phyloP scores from a whole-genome alignment of 2,888 invertebrate species.

The Trachelus iudaicus region DNA sequence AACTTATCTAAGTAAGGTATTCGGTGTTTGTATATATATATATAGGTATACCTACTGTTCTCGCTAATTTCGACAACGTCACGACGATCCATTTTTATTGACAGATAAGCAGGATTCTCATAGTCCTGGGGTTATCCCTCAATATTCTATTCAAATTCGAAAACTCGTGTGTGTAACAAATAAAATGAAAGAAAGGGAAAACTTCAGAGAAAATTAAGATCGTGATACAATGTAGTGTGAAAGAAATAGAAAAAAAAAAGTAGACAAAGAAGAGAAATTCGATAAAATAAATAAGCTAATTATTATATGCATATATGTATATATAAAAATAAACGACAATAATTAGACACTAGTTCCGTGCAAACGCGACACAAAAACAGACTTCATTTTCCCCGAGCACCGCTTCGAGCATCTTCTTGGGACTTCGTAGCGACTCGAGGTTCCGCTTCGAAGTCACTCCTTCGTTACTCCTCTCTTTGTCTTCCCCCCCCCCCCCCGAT shows the following conservation, averaged over 20 bases:
- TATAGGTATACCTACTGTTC: not conserved
- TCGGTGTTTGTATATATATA: not conserved
- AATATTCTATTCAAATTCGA: not conserved
- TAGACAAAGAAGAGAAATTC: not conserved
- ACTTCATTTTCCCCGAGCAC: not conserved
- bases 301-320: not conserved
- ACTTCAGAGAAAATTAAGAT: not conserved
- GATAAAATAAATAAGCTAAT: not conserved
- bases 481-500: not conserved
- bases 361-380: conserved; percentile 2
- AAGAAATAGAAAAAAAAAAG: not conserved
- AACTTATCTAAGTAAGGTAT: not conserved
- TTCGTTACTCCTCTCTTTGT: not conserved
- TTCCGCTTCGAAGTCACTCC: not conserved
- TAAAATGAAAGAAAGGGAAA: not conserved
- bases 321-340: not conserved
- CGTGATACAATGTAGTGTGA: not conserved
- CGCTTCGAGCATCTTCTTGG: not conserved
- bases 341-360: not conserved
- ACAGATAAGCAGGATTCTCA: not conserved
- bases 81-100: not conserved
- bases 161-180: not conserved
- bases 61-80: not conserved
- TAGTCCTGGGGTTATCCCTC: not conserved
- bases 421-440: conserved; percentile 1